Conservation (phyloP, 2,113 vertebrate species). For the Cyphomyrus discorhynchus region DNA sequence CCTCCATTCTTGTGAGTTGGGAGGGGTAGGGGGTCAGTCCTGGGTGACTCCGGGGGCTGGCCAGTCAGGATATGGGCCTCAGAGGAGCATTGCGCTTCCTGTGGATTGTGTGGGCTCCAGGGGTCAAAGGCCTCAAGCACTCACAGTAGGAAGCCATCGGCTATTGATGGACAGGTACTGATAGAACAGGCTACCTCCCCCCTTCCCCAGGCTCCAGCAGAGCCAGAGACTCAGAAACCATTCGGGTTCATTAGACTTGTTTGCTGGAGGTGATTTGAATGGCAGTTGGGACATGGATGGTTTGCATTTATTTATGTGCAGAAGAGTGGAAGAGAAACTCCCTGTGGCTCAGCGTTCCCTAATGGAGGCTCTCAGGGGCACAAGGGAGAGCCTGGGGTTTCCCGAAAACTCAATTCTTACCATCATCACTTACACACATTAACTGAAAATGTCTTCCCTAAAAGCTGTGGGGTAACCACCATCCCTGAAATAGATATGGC, state of each 20-base stretch:
- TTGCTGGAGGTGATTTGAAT: background rate
- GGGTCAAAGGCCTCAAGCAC: slow-evolving; percentile 28
- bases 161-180: slow-evolving; percentile 27
- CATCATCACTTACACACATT: background rate
- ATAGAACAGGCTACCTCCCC: slow-evolving; percentile 13
- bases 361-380: background rate
- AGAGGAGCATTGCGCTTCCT: slow-evolving; percentile 24
- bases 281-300: background rate
- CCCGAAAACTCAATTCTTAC: background rate
- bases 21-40: slow-evolving; percentile 21
- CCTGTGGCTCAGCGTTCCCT: background rate
- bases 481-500: background rate
- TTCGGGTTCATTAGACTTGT: background rate
- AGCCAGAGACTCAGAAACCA: background rate
- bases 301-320: background rate
- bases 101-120: slow-evolving; percentile 27
- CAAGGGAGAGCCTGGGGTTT: background rate
- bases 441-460: background rate
- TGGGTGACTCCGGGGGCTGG: slow-evolving; percentile 24
- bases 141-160: slow-evolving; percentile 29
- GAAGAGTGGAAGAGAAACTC: background rate
- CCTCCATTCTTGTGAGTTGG: background rate
- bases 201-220: background rate
- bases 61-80: slow-evolving; percentile 20
- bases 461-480: background rate